phyloP scores from a whole-genome alignment of 2,113 vertebrate genomes.

The Azemiops feae region DNA sequence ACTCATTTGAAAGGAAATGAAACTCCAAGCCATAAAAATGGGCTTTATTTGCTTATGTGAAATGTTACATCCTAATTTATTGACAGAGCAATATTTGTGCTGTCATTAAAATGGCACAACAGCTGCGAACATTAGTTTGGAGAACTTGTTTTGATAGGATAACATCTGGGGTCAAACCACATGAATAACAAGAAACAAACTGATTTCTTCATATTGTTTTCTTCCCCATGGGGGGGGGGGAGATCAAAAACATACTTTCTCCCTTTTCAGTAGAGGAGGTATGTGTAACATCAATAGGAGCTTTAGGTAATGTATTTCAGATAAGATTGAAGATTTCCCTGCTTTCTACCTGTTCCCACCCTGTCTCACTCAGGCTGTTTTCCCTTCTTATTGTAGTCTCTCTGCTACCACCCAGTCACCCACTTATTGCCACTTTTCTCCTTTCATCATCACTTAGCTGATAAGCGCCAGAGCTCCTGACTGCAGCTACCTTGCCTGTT shows the following conservation, averaged over 20 bases:
- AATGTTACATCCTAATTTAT: not conserved
- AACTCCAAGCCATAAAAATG: not conserved
- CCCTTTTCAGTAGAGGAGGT: not conserved
- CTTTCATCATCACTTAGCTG: not conserved
- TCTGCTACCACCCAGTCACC: not conserved
- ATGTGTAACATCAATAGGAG: too few relatives aligned
- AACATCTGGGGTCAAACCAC: not conserved
- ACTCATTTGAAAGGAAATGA: conserved; percentile 1
- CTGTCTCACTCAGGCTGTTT: not conserved
- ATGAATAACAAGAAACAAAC: not conserved
- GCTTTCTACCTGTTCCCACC: not conserved
- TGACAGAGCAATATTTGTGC: conserved; percentile 18
- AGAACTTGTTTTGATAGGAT: conserved; percentile 10
- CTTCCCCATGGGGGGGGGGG: not conserved
- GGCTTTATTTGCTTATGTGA: not conserved
- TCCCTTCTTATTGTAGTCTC: not conserved
- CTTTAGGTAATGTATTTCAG: not conserved
- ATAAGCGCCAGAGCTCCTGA: not conserved
- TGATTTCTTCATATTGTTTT: not conserved
- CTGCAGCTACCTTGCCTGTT: not conserved
- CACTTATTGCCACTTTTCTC: not conserved
- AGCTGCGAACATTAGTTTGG: not conserved
- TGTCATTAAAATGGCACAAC: not conserved
- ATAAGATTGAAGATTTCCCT: not conserved
- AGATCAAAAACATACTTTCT: not conserved